A percentile compares a stretch with the other conserved stretches of the same genome.
Conservation (phyloP, 2,888 invertebrate species). For the Drosophila demipolita region DNA sequence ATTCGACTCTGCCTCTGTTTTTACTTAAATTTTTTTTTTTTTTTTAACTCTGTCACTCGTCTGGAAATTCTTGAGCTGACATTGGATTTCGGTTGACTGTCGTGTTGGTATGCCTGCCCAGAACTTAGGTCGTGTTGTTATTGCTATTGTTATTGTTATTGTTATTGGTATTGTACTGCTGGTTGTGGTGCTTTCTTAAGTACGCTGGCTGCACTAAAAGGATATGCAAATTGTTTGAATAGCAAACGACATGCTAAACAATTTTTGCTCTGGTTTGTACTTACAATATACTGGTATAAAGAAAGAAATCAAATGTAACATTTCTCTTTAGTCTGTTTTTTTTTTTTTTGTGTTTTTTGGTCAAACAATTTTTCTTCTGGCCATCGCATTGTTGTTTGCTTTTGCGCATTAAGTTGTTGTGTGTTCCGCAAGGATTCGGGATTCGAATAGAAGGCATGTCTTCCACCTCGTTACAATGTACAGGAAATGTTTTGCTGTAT, state of each 20-base stretch:
- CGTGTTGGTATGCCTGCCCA: conserved; percentile 64
- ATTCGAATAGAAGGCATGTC: conserved; percentile 40
- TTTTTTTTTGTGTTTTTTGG: conserved; percentile 37
- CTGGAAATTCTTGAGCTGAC: conserved; percentile 76
- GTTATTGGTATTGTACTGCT: conserved; percentile 18
- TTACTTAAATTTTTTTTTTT: conserved; percentile 6
- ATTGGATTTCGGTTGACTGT: conserved; percentile 79
- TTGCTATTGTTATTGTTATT: conserved; percentile 38
- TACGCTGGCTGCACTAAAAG: conserved; percentile 74
- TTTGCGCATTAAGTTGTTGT: conserved; percentile 75
- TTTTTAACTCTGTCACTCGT: conserved; percentile 15
- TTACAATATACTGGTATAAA: conserved; percentile 7
- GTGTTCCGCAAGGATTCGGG: conserved; percentile 43
- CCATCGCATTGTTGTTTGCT: conserved; percentile 57
- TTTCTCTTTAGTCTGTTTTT: conserved; percentile 49
- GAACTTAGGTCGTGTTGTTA: conserved; percentile 25
- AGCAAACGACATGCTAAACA: conserved; percentile 77
- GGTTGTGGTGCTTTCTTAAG: conserved; percentile 69
- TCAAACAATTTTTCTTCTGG: conserved; percentile 56
- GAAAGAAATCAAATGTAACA: conserved; percentile 54
- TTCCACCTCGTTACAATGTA: conserved; percentile 38
- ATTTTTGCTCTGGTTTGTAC: conserved; percentile 45
- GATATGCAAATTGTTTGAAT: conserved; percentile 81
- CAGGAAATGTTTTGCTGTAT: conserved; percentile 67
- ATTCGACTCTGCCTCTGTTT: conserved; percentile 47